Evolutionary conservation across 2,113 vertebrate genomes (phyloP).

Genomic region (Paratilapia polleni): DNA sequence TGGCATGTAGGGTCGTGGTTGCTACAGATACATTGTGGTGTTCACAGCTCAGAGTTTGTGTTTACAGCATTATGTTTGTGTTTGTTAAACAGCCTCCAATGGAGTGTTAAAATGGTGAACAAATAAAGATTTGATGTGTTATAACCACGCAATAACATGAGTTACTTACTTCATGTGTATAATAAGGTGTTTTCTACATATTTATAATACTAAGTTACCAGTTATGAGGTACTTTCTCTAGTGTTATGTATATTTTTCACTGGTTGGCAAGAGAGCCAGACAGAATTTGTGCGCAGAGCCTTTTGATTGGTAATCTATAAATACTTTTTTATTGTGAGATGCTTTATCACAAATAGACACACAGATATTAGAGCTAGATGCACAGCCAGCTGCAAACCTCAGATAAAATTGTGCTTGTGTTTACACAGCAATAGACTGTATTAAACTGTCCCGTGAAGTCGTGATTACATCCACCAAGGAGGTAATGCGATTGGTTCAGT

Average conservation of each 20-base stretch:
- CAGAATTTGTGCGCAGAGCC: no score
- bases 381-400: no score
- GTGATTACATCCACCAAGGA: not conserved
- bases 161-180: not conserved
- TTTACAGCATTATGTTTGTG: constrained; percentile 54
- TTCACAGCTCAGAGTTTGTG: constrained; percentile 37
- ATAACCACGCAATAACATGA: not conserved
- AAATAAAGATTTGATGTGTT: constrained; percentile 71
- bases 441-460: not conserved
- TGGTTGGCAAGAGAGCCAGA: no score
- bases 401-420: no score
- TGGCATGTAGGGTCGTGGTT: not conserved
- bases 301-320: no score
- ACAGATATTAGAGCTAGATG: no score
- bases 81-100: constrained; percentile 54
- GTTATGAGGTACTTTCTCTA: not conserved
- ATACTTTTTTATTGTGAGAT: not conserved
- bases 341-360: not conserved
- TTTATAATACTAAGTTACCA: not conserved
- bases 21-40: not conserved
- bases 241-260: no score
- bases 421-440: no score
- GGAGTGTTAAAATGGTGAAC: constrained; percentile 58
- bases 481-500: not conserved
- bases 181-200: not conserved